Percentiles rank a stretch among this genome's conserved stretches.
Evolutionary conservation across 2,797 vertebrate species (phyloP).

Genomic region (Amazonetta brasiliensis): DNA sequence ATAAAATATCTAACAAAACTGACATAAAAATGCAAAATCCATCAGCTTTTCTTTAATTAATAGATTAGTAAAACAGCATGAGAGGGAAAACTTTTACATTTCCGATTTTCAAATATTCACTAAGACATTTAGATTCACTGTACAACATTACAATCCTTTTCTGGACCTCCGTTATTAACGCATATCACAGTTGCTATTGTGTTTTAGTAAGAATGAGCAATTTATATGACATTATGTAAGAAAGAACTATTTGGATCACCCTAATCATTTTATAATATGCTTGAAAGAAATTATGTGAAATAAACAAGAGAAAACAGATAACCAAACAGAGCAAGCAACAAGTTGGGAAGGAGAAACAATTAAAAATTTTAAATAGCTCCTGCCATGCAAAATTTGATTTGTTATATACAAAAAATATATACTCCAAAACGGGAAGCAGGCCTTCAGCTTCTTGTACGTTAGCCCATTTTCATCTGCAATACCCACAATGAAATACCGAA

Average conservation of each 20-base stretch:
- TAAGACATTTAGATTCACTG: background rate
- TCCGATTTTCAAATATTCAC: slow-evolving; percentile 8
- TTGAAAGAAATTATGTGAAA: slow-evolving; percentile 61
- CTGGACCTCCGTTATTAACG: background rate
- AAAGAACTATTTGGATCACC: slow-evolving; percentile 73
- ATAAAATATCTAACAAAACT: background rate
- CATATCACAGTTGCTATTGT: background rate
- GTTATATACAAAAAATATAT: background rate
- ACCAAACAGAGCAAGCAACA: background rate
- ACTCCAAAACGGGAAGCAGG: slow-evolving; percentile 9
- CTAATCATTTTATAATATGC: slow-evolving; percentile 59
- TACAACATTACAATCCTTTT: background rate
- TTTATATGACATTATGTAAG: background rate
- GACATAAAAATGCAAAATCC: background rate
- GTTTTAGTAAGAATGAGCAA: background rate
- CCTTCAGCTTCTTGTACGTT: background rate
- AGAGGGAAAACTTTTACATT: background rate
- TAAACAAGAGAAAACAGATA: background rate
- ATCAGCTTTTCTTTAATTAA: background rate
- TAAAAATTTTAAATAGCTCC: background rate
- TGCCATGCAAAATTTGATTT: background rate
- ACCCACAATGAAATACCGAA: slow-evolving; percentile 5
- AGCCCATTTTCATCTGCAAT: slow-evolving; percentile 11
- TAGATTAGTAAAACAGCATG: background rate
- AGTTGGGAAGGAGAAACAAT: background rate